Evolutionary conservation across 2,797 vertebrate species (phyloP).

Genomic region (Cottoperca gobio): DNA sequence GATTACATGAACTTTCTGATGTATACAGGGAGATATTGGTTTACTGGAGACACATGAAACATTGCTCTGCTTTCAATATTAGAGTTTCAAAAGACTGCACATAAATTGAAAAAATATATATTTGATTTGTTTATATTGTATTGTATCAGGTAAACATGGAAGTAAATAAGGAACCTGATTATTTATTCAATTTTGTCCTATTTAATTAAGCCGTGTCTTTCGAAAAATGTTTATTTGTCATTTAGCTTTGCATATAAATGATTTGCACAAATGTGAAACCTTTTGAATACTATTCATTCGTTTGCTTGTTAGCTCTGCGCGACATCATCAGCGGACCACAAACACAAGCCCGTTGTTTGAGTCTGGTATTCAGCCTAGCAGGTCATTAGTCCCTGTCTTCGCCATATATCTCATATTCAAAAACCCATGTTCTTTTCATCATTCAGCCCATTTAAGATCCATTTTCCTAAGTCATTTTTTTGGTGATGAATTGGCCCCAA

Average conservation of each 20-base stretch:
- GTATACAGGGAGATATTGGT: constrained; percentile 24
- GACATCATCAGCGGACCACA: constrained; percentile 59
- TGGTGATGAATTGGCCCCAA: constrained; percentile 82
- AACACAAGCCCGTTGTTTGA: constrained; percentile 71
- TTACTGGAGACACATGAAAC: constrained; percentile 24
- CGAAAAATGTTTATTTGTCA: constrained; percentile 13
- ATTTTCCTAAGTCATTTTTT: constrained; percentile 79
- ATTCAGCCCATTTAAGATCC: constrained; percentile 82
- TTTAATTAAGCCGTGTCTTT: not conserved
- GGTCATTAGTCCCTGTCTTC: constrained; percentile 78
- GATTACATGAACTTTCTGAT: constrained; percentile 34
- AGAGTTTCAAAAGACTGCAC: constrained; percentile 25
- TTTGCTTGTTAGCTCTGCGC: constrained; percentile 55
- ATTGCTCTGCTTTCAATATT: constrained; percentile 8
- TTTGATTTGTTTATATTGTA: constrained; percentile 3
- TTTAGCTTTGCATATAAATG: constrained; percentile 37
- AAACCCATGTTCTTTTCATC: constrained; percentile 84
- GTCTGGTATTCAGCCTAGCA: constrained; percentile 63
- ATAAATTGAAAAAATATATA: constrained; percentile 11
- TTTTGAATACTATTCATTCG: constrained; percentile 37
- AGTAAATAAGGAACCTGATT: not conserved
- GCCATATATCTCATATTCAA: constrained; percentile 77
- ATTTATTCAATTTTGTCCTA: no score
- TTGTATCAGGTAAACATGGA: not conserved
- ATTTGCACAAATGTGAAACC: constrained; percentile 31